Percentiles rank a stretch among this genome's conserved stretches.
Evolutionary conservation across 2,113 vertebrate genomes (phyloP).

Genomic region (Melanerpes aurifrons): DNA sequence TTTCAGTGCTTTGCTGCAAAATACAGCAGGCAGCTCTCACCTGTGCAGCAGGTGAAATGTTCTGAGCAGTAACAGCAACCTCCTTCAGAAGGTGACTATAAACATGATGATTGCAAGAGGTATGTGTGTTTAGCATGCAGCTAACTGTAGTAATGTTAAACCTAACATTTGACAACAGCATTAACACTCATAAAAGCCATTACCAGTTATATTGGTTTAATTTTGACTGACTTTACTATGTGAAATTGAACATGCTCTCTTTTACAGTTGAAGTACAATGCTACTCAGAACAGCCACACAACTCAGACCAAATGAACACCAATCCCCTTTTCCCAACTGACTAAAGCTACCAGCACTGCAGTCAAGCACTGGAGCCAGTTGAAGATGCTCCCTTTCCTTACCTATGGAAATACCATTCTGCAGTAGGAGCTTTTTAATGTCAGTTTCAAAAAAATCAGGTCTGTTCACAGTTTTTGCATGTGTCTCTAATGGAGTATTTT

Average conservation of each 20-base stretch:
- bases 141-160: background rate
- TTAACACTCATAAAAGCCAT: background rate
- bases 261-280: background rate
- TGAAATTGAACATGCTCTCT: background rate
- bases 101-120: rapidly evolving
- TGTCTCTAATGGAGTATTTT: rapidly evolving
- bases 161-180: background rate
- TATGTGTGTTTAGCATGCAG: rapidly evolving
- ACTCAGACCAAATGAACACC: background rate
- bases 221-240: background rate
- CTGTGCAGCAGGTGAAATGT: rapidly evolving
- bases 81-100: background rate
- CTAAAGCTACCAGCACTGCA: background rate
- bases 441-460: background rate
- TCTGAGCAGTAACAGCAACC: rapidly evolving
- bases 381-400: background rate
- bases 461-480: background rate
- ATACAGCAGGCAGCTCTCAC: background rate
- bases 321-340: background rate
- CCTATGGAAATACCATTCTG: background rate
- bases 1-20: too few species aligned
- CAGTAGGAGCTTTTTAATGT: background rate
- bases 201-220: background rate
- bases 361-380: background rate
- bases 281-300: background rate